Evolutionary conservation across 2,888 invertebrate species (phyloP).

Genomic region (Pandemis heparana): DNA sequence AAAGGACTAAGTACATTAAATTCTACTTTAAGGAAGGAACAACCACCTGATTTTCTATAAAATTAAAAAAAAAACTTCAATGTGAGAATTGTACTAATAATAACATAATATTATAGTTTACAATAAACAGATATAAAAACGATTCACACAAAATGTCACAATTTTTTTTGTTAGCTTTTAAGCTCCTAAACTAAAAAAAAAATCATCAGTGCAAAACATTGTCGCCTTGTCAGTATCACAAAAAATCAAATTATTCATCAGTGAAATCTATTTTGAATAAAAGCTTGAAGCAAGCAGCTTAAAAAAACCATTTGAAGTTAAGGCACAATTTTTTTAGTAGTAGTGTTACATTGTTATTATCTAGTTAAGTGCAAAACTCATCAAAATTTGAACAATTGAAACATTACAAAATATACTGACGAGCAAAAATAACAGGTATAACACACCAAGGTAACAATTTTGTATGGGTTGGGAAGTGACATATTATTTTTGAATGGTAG

Average conservation of each 20-base stretch:
- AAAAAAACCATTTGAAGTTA: background rate
- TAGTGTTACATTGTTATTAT: background rate
- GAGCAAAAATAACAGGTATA: too few relatives aligned
- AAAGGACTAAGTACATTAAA: conserved; percentile 2
- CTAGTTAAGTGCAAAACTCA: background rate
- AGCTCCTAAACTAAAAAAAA: background rate
- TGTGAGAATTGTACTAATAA: too few relatives aligned
- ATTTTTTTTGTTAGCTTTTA: too few relatives aligned
- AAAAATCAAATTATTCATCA: background rate
- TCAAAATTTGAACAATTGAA: background rate
- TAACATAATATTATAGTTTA: background rate
- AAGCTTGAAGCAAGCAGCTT: background rate
- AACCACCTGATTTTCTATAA: background rate
- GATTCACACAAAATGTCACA: background rate
- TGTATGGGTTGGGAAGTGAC: too few relatives aligned
- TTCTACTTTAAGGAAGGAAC: background rate
- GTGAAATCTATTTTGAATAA: background rate
- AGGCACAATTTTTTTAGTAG: conserved; percentile 2
- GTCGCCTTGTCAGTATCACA: background rate
- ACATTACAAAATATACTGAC: background rate
- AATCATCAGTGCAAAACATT: background rate
- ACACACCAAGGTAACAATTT: too few relatives aligned
- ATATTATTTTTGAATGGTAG: too few relatives aligned
- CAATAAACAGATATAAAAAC: background rate
- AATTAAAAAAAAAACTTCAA: too few relatives aligned